A percentile compares a stretch with the other conserved stretches of the same genome.
Conservation (phyloP, 1,140 invertebrate genomes). For the Solenopsis fugax region DNA sequence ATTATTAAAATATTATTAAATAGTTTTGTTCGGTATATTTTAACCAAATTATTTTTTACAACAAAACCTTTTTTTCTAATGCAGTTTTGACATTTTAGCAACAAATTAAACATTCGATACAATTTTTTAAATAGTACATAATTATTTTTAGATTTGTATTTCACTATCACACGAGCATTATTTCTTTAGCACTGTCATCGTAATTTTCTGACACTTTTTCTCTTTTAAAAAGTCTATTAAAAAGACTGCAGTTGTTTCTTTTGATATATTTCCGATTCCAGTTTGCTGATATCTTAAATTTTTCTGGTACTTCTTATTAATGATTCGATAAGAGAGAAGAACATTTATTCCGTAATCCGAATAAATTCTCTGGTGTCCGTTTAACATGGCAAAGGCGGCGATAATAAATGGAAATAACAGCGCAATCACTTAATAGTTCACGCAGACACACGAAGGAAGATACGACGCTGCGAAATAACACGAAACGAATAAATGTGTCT, state of each 20-base stretch:
- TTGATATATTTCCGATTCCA: neutral
- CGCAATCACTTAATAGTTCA: conserved; percentile 17
- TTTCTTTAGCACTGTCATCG: neutral
- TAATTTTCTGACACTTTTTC: neutral
- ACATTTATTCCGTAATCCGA: neutral
- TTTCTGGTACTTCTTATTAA: neutral
- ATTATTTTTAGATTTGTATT: too few species aligned
- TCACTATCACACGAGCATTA: neutral
- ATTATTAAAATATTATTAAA: too few species aligned
- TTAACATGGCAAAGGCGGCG: neutral
- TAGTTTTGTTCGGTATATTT: too few species aligned
- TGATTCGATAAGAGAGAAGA: neutral
- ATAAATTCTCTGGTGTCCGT: conserved; percentile 12
- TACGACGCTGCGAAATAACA: conserved; percentile 30
- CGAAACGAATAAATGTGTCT: conserved; percentile 57
- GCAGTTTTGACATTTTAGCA: too few species aligned
- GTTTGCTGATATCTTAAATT: neutral
- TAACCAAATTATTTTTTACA: too few species aligned
- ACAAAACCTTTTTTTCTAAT: too few species aligned
- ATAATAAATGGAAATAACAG: conserved; percentile 19
- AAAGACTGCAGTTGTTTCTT: neutral
- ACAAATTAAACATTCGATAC: too few species aligned
- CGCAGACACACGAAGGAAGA: neutral
- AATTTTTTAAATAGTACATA: too few species aligned
- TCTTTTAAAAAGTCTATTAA: neutral